A percentile compares a stretch with the other conserved stretches of the same genome.
Conservation (phyloP, 2,113 vertebrate species). For the Egretta garzetta region DNA sequence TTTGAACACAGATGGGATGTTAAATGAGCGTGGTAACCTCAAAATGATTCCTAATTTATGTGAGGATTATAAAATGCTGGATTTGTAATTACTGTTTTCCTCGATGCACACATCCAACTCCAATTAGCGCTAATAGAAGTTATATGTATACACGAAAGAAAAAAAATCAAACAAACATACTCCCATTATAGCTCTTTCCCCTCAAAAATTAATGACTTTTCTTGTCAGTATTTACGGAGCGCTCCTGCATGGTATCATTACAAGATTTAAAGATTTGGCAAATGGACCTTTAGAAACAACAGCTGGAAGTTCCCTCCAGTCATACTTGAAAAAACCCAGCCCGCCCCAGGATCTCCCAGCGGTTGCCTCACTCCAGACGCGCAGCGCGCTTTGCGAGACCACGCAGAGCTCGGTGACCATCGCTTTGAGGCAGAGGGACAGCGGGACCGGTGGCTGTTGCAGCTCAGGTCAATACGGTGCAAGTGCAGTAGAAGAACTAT, state of each 20-base stretch:
- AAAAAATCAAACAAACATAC: not conserved
- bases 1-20: not conserved
- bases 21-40: not conserved
- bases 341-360: not conserved
- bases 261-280: not conserved
- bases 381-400: not conserved
- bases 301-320: not conserved
- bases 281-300: not conserved
- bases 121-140: not conserved
- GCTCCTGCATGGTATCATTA: not conserved
- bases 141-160: not conserved
- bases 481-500: not conserved
- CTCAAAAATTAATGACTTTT: not conserved
- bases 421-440: not conserved
- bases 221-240: not conserved
- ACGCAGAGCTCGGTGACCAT: rapidly evolving
- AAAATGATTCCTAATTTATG: not conserved
- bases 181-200: not conserved
- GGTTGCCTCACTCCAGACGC: not conserved
- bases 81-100: not conserved
- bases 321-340: not conserved
- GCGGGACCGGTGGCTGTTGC: not conserved
- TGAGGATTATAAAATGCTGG: not conserved
- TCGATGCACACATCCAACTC: not conserved
- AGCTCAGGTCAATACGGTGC: not conserved